Evolutionary conservation across 2,797 vertebrate species (phyloP), one percentile per base, ranked within the genome.

Genomic region (Megalops cyprinoides): DNA sequence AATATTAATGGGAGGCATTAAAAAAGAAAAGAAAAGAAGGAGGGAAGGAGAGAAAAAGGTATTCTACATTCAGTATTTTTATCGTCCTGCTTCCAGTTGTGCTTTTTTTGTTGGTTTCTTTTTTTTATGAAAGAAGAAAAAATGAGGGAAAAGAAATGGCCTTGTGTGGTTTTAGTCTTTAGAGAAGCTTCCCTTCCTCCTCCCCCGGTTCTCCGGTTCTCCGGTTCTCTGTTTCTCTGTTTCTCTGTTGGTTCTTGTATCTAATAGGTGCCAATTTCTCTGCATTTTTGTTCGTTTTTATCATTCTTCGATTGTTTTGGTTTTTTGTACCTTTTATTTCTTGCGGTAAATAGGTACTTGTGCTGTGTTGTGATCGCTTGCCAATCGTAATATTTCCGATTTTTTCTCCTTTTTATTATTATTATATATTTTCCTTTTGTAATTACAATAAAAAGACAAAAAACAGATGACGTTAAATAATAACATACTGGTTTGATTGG

Each of bases 1-100:
- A 98, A 98, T 98, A 98, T 99, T 99, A 99, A 99, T 99, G 96
- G 97, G 94, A 97, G 96, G 97, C 97, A 98, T 98, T 99, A 98
- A 98, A 94, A 92, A 91, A 89, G 79, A 83, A 80, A 87, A 87
- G 84, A 81, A 87, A 89, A 87, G 84, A 87, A 84, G 86, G 84
- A 90, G 87, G 51, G 89, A 90, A 82, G 85, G 81, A 87, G 85
- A 55, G 78, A 85, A 90, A 92, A 94, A 98, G 98, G 97, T 98
- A 97, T 99, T 99, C 96, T 98, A 97, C 95, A 96, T 97, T 97
- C 97, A 98, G 98, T 99, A 98, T 99, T 99, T 98, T 94, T 95
- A 95, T 98, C 95, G 96, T 97, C 95, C 96, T 93, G 95, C 95
- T 94, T 94, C 92, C 92, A 93, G 95, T 96, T 96, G 96, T 94